Evolutionary conservation across 35 echinoderm and acorn worm species (phyloP).

Genomic region (Hemicentrotus pulcherrimus): DNA sequence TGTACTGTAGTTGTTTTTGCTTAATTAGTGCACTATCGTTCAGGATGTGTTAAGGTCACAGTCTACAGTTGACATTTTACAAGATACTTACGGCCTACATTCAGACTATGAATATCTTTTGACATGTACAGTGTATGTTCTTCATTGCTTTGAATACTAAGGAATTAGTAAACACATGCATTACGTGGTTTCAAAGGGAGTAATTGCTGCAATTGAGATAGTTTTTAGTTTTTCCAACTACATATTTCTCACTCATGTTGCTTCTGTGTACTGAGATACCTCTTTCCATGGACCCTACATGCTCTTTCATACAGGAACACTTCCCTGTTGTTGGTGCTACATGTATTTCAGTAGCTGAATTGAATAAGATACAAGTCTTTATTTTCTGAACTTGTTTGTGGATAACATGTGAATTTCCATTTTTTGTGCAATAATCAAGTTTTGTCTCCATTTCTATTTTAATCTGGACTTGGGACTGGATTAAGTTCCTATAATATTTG

Average conservation of each 20-base stretch:
- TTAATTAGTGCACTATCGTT: background rate
- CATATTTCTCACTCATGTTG: background rate
- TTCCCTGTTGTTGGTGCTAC: too few species aligned
- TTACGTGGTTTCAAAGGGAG: too few species aligned
- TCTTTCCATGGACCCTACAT: too few species aligned
- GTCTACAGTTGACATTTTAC: background rate
- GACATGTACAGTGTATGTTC: too few species aligned
- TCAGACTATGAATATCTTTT: too few species aligned
- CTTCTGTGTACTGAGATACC: background rate
- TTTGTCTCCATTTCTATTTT: background rate
- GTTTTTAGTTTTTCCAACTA: background rate
- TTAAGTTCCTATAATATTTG: too few species aligned
- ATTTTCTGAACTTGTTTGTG: background rate
- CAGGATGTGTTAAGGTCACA: background rate
- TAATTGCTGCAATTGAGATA: background rate
- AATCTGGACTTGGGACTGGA: background rate
- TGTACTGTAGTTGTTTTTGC: background rate
- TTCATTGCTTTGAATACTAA: too few species aligned
- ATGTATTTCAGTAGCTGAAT: too few species aligned
- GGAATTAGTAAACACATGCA: too few species aligned
- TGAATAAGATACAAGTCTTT: background rate
- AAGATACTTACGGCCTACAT: background rate
- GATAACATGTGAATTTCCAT: background rate
- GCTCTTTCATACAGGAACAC: background rate
- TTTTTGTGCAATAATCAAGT: background rate